Evolutionary conservation across 2,797 vertebrate genomes (phyloP).

Genomic region (Sebastes cheni): DNA sequence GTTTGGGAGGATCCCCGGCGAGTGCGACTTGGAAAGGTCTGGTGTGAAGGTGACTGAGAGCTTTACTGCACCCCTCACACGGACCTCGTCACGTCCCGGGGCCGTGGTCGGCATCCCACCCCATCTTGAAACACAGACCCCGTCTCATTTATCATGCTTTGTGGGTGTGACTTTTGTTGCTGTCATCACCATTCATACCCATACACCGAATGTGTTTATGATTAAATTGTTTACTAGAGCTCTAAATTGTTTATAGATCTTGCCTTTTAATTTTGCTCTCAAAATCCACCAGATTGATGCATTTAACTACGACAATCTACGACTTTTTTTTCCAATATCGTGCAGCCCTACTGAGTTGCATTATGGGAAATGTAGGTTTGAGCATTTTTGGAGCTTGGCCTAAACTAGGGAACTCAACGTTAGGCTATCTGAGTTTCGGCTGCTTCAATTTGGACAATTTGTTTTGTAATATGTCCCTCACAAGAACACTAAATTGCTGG

Average conservation of each 20-base stretch:
- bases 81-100: too few relatives aligned
- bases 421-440: not conserved
- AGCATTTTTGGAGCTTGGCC: not conserved
- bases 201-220: not conserved
- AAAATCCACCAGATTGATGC: not conserved
- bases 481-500: not conserved
- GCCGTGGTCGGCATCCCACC: not conserved
- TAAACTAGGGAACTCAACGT: not conserved
- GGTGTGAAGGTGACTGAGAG: too few relatives aligned
- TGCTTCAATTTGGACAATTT: not conserved
- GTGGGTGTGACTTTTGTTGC: too few relatives aligned
- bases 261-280: not conserved
- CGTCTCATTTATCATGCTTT: too few relatives aligned
- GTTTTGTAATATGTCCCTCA: not conserved
- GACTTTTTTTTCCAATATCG: not conserved
- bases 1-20: rapidly evolving
- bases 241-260: not conserved
- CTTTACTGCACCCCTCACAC: too few relatives aligned
- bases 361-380: not conserved
- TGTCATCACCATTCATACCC: not conserved
- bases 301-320: not conserved
- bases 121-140: not conserved
- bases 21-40: too few relatives aligned
- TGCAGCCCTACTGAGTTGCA: not conserved
- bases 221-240: not conserved